phyloP scores from a whole-genome alignment of 2,113 vertebrate species.

The Grammomys dolichurus region DNA sequence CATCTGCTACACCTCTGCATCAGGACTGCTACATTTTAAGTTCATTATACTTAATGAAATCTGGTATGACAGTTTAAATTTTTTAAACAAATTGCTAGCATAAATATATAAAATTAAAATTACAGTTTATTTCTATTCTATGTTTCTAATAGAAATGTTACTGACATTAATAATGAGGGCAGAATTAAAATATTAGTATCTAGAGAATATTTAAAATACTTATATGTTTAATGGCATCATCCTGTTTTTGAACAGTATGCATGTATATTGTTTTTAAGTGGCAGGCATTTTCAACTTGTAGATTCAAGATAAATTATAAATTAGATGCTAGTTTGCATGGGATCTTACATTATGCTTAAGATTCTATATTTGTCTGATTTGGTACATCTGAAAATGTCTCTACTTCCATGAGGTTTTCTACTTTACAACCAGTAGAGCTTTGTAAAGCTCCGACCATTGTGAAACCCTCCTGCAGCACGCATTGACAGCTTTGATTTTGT shows the following conservation, averaged over 20 bases:
- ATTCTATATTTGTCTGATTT: conserved; percentile 17
- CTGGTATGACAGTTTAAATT: background rate
- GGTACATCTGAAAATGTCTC: background rate
- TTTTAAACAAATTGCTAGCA: conserved; percentile 1
- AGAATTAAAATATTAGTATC: background rate
- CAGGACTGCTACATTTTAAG: background rate
- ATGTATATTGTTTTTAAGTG: background rate
- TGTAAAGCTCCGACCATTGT: background rate
- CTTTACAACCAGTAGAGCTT: background rate
- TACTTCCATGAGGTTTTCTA: background rate
- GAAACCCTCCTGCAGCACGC: background rate
- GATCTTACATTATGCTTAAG: background rate
- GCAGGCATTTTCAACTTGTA: conserved; percentile 20
- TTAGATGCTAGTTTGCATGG: conserved; percentile 15
- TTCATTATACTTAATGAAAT: background rate
- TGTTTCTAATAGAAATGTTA: background rate
- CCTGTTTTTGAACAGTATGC: background rate
- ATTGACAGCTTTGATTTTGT: conserved; percentile 59
- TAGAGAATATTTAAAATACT: background rate
- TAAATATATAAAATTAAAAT: background rate
- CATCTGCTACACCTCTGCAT: background rate
- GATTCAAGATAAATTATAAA: conserved; percentile 30
- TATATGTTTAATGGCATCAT: background rate
- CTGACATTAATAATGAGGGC: background rate
- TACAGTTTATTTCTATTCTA: conserved; percentile 24